Conservation (phyloP, 1,140 invertebrate genomes). For the Trichogramma pretiosum region DNA sequence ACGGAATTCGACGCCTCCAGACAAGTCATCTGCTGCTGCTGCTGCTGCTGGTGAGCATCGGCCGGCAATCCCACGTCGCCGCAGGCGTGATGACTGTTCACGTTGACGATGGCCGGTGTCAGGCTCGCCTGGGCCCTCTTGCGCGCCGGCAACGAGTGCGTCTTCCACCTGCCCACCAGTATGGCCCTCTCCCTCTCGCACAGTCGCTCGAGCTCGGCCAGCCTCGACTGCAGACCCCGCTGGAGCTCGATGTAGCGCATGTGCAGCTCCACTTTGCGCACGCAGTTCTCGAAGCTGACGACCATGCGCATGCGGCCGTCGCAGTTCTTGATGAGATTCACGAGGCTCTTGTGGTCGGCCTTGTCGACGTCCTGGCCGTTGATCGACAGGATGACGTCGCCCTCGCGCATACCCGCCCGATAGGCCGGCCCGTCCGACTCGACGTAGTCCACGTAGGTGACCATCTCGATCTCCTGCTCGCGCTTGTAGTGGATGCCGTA, state of each 20-base stretch:
- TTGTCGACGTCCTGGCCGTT: constrained; percentile 89
- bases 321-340: constrained; percentile 83
- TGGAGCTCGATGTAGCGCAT: constrained; percentile 86
- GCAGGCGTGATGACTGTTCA: constrained; percentile 18
- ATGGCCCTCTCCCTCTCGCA: constrained; percentile 75
- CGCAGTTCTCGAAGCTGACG: constrained; percentile 90
- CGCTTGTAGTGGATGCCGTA: constrained; percentile 92
- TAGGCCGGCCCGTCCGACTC: constrained; percentile 84
- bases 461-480: constrained; percentile 83
- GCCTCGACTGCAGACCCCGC: constrained; percentile 73
- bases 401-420: constrained; percentile 83
- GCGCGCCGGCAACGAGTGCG: constrained; percentile 71
- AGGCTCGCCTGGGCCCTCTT: constrained; percentile 54
- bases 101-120: no score
- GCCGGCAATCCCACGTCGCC: constrained; percentile 31
- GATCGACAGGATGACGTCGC: constrained; percentile 89
- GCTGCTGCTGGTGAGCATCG: neutral
- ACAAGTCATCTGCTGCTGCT: neutral
- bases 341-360: constrained; percentile 81
- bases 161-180: constrained; percentile 77
- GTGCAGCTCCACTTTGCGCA: constrained; percentile 83
- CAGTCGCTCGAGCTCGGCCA: constrained; percentile 74
- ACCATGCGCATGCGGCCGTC: constrained; percentile 87
- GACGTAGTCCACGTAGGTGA: constrained; percentile 94
- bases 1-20: no score